These are phyloP conservation scores for Dipodomys stephensi DNA, from an alignment of 2,113 vertebrate genomes.

Conservation along the genomic window DNA sequence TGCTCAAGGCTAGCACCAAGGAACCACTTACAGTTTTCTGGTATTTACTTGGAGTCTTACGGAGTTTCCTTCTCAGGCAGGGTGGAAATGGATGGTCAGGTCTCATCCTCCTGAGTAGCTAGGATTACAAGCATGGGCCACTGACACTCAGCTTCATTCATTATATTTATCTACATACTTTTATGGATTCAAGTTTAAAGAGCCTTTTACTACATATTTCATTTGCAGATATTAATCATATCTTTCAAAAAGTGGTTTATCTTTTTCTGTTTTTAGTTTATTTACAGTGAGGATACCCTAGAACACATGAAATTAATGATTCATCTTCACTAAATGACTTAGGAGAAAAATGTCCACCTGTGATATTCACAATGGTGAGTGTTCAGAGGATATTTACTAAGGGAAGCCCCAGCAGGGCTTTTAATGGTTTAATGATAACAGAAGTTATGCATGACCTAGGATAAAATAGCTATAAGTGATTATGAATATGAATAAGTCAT, in stretches of 20 bases:
- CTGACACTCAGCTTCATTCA: background rate
- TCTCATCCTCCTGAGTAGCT: no score
- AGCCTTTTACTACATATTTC: background rate
- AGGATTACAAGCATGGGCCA: no score
- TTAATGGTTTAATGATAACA: constrained; percentile 56
- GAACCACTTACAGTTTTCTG: no score
- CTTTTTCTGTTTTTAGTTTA: constrained; percentile 4
- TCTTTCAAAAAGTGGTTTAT: background rate
- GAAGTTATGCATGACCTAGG: constrained; percentile 59
- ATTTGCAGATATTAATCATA: background rate
- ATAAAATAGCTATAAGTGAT: constrained; percentile 52
- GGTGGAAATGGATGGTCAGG: no score
- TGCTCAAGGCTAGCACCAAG: no score
- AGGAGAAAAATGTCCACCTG: constrained; percentile 61
- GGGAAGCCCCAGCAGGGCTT: background rate
- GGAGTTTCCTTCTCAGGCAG: no score
- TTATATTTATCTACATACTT: background rate
- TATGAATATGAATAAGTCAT: constrained; percentile 40
- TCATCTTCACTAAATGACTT: constrained; percentile 22
- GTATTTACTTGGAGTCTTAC: no score
- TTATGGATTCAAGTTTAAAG: background rate
- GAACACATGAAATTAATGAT: constrained; percentile 53
- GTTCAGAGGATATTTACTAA: constrained; percentile 58
- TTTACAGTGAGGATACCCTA: background rate
- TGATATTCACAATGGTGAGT: constrained; percentile 41